These are phyloP conservation scores for Fragum fragum DNA, from an alignment of 2,888 invertebrate species.

Conservation along the genomic window DNA sequence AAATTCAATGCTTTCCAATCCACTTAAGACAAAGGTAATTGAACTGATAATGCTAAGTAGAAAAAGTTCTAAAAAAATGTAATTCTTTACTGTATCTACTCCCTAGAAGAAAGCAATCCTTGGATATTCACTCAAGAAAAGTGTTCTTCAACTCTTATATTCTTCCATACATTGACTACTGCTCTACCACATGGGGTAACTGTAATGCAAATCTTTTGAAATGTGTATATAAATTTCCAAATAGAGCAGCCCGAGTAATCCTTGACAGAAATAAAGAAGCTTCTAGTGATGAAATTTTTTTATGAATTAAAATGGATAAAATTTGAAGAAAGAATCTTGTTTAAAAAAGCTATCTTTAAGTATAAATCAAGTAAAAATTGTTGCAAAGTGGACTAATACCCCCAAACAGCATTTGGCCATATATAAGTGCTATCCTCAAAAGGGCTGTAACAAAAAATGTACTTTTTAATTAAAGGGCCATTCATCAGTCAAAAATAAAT, in stretches of 20 bases:
- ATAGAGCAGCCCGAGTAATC: not conserved
- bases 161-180: not conserved
- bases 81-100: not conserved
- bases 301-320: not conserved
- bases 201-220: not conserved
- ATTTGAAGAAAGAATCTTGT: not conserved
- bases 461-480: too few relatives aligned
- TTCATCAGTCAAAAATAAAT: too few relatives aligned
- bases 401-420: too few relatives aligned
- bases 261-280: not conserved
- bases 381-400: too few relatives aligned
- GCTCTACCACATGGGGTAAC: not conserved
- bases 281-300: not conserved
- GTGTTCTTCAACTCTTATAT: not conserved
- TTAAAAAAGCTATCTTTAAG: not conserved
- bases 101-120: not conserved
- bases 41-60: not conserved
- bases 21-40: not conserved
- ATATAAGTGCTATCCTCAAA: too few relatives aligned
- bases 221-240: not conserved
- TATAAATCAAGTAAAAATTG: too few relatives aligned
- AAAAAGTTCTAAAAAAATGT: not conserved
- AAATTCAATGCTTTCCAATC: not conserved
- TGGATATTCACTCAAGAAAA: not conserved
- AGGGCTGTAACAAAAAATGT: too few relatives aligned